A percentile compares a stretch with the other conserved stretches of the same genome.
Evolutionary conservation across 2,797 vertebrate species (phyloP).

Genomic region (Gadopsis bispinosus): DNA sequence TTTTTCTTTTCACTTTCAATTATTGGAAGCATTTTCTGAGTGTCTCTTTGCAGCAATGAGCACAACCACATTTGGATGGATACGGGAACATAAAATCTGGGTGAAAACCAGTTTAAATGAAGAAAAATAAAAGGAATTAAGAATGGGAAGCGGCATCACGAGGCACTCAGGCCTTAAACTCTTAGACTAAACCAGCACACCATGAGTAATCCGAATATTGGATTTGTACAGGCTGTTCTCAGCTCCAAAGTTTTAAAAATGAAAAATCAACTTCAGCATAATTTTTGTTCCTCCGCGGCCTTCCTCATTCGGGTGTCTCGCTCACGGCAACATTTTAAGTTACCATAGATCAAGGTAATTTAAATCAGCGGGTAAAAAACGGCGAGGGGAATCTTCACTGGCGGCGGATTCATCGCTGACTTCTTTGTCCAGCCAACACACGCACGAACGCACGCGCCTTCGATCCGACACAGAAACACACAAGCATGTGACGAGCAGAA

Average conservation of each 20-base stretch:
- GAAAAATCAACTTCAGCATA: conserved; percentile 41
- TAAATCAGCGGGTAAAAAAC: conserved; percentile 8
- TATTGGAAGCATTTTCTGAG: conserved; percentile 11
- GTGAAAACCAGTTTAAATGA: not conserved
- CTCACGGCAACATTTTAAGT: conserved; percentile 57
- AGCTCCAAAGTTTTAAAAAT: conserved; percentile 42
- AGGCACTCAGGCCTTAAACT: not conserved
- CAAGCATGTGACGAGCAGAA: not conserved
- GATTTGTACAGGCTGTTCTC: conserved; percentile 34
- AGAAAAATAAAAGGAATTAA: not conserved
- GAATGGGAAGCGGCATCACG: not conserved
- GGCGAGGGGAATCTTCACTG: not conserved
- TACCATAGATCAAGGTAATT: conserved; percentile 47
- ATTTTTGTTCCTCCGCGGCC: conserved; percentile 11
- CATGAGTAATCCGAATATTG: conserved; percentile 29
- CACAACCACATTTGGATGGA: not conserved
- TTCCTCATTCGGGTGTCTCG: conserved; percentile 30
- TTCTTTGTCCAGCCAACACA: conserved; percentile 4
- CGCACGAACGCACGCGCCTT: not conserved
- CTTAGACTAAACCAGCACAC: conserved; percentile 18
- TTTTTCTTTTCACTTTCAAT: conserved; percentile 7
- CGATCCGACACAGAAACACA: not conserved
- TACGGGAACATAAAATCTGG: not conserved
- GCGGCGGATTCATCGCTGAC: conserved; percentile 16
- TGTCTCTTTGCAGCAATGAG: not conserved